phyloP scores from a whole-genome alignment of 2,888 invertebrate species.

The Cheilosia variabilis region DNA sequence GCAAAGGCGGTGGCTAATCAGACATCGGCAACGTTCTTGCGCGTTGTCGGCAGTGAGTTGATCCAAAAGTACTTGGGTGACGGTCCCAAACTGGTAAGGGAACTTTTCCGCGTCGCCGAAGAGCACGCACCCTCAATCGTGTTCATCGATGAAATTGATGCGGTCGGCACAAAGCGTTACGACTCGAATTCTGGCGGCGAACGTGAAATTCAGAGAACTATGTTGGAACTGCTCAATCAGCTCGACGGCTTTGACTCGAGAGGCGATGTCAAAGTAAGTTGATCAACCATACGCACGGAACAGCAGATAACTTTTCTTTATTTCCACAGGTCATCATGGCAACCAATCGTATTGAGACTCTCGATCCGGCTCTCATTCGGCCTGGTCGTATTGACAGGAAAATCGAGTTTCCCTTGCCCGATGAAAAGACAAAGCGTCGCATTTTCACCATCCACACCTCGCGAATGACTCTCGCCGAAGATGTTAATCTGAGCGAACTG shows the following conservation, averaged over 20 bases:
- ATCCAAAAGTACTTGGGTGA: slow-evolving; percentile 99
- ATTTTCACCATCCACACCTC: slow-evolving; percentile 99
- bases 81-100: slow-evolving; percentile 98
- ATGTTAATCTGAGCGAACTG: slow-evolving; percentile 98
- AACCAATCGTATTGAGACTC: slow-evolving; percentile 98
- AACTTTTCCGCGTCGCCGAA: slow-evolving; percentile 99
- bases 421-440: slow-evolving; percentile 98
- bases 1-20: slow-evolving; percentile 99
- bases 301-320: slow-evolving; percentile 38
- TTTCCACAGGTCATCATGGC: slow-evolving; percentile 94
- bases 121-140: slow-evolving; percentile 99
- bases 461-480: slow-evolving; percentile 98
- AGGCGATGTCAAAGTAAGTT: slow-evolving; percentile 95
- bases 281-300: not conserved
- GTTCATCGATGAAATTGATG: slow-evolving; percentile 99
- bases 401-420: slow-evolving; percentile 99
- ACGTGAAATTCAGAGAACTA: slow-evolving; percentile 99
- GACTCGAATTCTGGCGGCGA: slow-evolving; percentile 99
- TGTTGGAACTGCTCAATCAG: slow-evolving; percentile 99
- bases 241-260: slow-evolving; percentile 98
- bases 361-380: slow-evolving; percentile 98
- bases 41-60: slow-evolving; percentile 99
- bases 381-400: slow-evolving; percentile 99
- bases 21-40: slow-evolving; percentile 98
- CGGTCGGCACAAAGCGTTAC: slow-evolving; percentile 98